Percentiles rank a stretch among this genome's conserved stretches.
Evolutionary conservation across 2,888 invertebrate genomes (phyloP).

Genomic region (Archips xylosteana): DNA sequence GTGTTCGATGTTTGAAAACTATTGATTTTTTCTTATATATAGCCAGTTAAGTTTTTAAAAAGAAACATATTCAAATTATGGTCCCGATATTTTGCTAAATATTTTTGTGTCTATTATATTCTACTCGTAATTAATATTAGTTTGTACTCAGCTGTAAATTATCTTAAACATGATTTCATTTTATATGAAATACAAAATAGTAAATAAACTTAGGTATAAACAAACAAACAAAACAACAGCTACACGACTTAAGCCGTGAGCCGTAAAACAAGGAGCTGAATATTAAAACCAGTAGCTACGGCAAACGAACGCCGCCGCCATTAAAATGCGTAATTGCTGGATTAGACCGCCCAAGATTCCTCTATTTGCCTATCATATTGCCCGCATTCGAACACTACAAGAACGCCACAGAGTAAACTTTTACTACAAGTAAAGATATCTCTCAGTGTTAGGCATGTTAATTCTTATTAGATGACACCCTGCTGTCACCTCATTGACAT

Average conservation of each 20-base stretch:
- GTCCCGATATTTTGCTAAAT: too few relatives aligned
- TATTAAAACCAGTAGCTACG: constrained; percentile 75
- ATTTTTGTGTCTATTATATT: too few relatives aligned
- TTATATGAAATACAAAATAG: background rate
- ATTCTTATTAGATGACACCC: too few relatives aligned
- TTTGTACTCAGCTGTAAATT: too few relatives aligned
- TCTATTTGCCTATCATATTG: constrained; percentile 65
- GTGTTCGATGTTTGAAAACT: background rate
- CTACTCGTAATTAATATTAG: too few relatives aligned
- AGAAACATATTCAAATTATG: background rate
- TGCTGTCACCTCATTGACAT: too few relatives aligned
- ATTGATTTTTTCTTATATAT: background rate
- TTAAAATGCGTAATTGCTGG: constrained; percentile 85
- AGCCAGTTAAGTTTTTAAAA: background rate
- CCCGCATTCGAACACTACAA: constrained; percentile 55
- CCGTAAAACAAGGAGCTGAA: constrained; percentile 82
- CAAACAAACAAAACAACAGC: constrained; percentile 35
- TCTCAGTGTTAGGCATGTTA: too few relatives aligned
- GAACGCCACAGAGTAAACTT: constrained; percentile 53
- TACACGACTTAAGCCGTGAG: constrained; percentile 48
- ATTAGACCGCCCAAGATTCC: constrained; percentile 84
- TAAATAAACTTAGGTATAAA: constrained; percentile 18
- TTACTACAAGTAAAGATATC: background rate
- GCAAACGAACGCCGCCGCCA: constrained; percentile 80
- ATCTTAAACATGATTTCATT: background rate